Conservation (phyloP, 1,140 invertebrate genomes). For the Goniozus legneri region DNA sequence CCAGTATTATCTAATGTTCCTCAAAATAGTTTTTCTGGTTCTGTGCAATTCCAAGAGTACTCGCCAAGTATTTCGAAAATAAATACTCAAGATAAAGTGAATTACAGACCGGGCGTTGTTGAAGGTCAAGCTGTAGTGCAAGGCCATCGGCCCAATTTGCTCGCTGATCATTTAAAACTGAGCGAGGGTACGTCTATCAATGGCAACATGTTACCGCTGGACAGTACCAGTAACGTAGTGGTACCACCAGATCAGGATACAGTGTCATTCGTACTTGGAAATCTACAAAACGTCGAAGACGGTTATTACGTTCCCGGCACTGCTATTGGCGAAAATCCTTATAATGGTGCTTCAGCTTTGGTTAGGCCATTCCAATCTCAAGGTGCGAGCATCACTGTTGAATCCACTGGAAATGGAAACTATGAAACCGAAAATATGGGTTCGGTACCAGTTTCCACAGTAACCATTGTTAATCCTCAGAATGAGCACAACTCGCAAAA, state of each 20-base stretch:
- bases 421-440: background rate
- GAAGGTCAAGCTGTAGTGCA: too few relatives aligned
- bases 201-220: too few relatives aligned
- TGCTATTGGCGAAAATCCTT: conserved; percentile 50
- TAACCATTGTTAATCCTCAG: background rate
- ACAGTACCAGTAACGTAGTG: conserved; percentile 62
- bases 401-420: too few relatives aligned
- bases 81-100: too few relatives aligned
- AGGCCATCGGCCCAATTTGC: conserved; percentile 15
- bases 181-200: conserved; percentile 13
- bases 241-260: conserved; percentile 63
- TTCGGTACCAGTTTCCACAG: background rate
- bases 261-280: conserved; percentile 62
- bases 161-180: conserved; percentile 3
- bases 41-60: too few relatives aligned
- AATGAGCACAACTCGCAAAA: background rate
- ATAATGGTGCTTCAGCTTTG: conserved; percentile 25
- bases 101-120: too few relatives aligned
- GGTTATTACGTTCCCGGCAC: conserved; percentile 50
- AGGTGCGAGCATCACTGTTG: too few relatives aligned
- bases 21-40: too few relatives aligned
- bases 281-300: conserved; percentile 59
- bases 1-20: too few relatives aligned
- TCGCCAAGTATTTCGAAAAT: conserved; percentile 7
- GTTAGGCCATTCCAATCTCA: too few relatives aligned